Base-by-base conservation (phyloP, 1,140 invertebrate genomes). In the Drosophila nigromelanica region DNA sequence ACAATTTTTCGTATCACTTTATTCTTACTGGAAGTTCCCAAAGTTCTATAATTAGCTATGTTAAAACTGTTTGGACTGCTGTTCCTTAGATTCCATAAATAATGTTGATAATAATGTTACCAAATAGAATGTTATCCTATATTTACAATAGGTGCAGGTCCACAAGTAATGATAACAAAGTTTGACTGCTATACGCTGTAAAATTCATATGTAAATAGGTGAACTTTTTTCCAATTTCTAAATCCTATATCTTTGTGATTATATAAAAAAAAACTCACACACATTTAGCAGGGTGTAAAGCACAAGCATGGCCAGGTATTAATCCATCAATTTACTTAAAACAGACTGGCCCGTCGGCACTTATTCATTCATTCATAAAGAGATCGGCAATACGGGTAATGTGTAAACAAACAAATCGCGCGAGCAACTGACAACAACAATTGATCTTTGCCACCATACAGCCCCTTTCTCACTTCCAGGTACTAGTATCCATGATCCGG, bases 361-460 rank as follows among this genome's bases (percentile, higher is more conserved):
- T 89, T 87, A 82, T 71, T 83, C 83, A 89, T 89, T 89, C 83
- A 89, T 89, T 89, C 83, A 89, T 89, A 89, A 89, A 73, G 79
- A 82, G 76, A 83, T 79, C 82, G 50, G 54, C 61, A 58, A 72
- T 61, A 62, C 33, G 75, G 54, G 37, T 48, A 43, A 42, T 70
- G 68, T 74, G 82, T 89, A 89, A 89, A 89, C 73, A 89, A 89
- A 83, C 82, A 87, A 87, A 87, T 73, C 68, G 73, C 35, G 7
- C 42, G 45, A 58, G n/a, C 42, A 51, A 78, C 83, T 79, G 83
- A 89, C 72, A 82, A 67, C 63, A 82, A 79, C 77, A 83, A 82
- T 79, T 89, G 83, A 87, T 87, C 82, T 80, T 75, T 87, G 78
- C 77, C 61, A 74, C 43, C 50, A 27, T 58, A 37, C 30, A 35